Base-by-base conservation (phyloP, 2,797 vertebrate genomes). In the Pogonophryne albipinna region DNA sequence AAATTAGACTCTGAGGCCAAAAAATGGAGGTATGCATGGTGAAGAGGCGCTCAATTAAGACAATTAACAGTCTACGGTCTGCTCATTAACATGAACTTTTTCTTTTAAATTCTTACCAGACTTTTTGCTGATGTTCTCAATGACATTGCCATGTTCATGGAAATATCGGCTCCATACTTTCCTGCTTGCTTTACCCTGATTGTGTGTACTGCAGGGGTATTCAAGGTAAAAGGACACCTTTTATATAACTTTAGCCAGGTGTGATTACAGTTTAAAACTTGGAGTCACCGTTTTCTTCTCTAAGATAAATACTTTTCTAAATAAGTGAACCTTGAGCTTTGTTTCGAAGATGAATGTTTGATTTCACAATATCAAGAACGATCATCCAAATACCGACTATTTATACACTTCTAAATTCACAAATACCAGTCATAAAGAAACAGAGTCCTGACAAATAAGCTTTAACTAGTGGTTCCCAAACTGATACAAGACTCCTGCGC, bases 1-100 rank as follows among this genome's bases (percentile, higher is more conserved):
- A 97, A 95, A 83, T 85, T 98, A 74, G 97, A 98, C 90, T 98
- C 97, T 4, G 97, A 97, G 62, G 97, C 97, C 46, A 98, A 98
- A 84, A 96, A 96, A 52, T 98, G 97, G 97, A 97, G 97, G 97
- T 98, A 84, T 46, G 62, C 4, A 14, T 16, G 1, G 1, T 11
- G 11, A 6, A 38, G 10, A 44, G 3, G 27, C 2, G 11, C 12
- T 31, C 7, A 9, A 61, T 17, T 20, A 20, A 42, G 3, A 46
- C 16, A 6, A 19, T 9, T 42, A 1, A 8, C 3, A 13, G 6
- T 51, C 7, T 14, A 2, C 3, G 11, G 6, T 51, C 7, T 14
- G 1, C 13, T 46, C n/a, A 6, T 14, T 7, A 17, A 11, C n/a
- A 2, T 19, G 10, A 20, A 10, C 34, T 19, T 27, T 52, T 47